Conservation (phyloP, 2,888 invertebrate species). For the Parnassius mnemosyne region DNA sequence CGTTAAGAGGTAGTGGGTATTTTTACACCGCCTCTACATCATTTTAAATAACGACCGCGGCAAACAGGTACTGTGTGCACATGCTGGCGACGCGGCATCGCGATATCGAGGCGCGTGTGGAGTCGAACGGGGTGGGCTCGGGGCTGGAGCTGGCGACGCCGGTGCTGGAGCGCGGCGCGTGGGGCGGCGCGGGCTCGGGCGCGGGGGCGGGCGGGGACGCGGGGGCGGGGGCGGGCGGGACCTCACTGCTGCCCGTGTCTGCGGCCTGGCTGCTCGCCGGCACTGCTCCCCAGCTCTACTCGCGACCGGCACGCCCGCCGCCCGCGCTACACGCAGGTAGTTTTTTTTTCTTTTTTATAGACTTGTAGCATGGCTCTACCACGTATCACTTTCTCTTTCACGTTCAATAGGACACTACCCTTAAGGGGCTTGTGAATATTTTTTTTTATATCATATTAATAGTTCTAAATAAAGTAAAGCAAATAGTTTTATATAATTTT, state of each 20-base stretch:
- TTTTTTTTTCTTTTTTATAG: too few relatives aligned
- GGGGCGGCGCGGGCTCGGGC: constrained; percentile 38
- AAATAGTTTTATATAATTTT: too few relatives aligned
- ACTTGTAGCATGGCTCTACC: too few relatives aligned
- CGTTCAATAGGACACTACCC: too few relatives aligned
- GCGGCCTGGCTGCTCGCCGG: constrained; percentile 86
- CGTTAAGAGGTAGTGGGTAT: too few relatives aligned
- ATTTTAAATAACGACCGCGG: too few relatives aligned
- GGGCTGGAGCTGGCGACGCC: constrained; percentile 88
- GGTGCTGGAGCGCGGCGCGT: constrained; percentile 76
- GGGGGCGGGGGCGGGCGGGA: constrained; percentile 39
- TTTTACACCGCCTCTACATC: too few relatives aligned
- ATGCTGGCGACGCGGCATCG: constrained; percentile 80
- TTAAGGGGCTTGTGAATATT: too few relatives aligned
- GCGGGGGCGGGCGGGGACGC: constrained; percentile 54
- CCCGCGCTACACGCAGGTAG: constrained; percentile 43
- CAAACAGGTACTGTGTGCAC: constrained; percentile 69
- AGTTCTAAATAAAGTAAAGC: too few relatives aligned
- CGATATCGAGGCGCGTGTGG: constrained; percentile 58
- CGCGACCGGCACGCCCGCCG: constrained; percentile 60
- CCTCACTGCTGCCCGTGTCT: constrained; percentile 79
- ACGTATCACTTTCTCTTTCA: too few relatives aligned
- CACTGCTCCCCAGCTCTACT: constrained; percentile 81
- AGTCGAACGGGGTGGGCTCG: constrained; percentile 49
- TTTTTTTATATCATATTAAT: too few relatives aligned